phyloP scores from a whole-genome alignment of 2,888 invertebrate species.

The Diabrotica balteata region DNA sequence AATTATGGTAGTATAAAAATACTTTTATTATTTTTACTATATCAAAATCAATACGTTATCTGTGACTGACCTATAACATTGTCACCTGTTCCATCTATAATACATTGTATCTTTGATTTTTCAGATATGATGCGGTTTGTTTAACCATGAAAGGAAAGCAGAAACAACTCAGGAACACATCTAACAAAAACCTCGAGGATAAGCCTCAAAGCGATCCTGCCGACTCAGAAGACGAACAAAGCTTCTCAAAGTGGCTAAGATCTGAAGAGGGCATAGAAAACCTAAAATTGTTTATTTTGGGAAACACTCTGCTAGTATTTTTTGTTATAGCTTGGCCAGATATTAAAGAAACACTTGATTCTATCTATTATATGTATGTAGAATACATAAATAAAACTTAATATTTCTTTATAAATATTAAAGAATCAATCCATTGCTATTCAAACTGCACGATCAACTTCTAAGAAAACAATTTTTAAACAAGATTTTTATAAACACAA shows the following conservation, averaged over 20 bases:
- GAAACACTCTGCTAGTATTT: constrained; percentile 76
- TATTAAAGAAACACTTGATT: constrained; percentile 67
- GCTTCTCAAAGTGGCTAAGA: constrained; percentile 57
- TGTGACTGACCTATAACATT: too few relatives aligned
- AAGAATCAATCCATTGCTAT: not conserved
- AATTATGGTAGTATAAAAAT: too few relatives aligned
- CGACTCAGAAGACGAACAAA: constrained; percentile 52
- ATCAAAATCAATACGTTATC: too few relatives aligned
- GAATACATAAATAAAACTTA: constrained; percentile 30
- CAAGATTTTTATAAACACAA: not conserved
- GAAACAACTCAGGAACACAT: not conserved
- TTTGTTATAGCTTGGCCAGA: constrained; percentile 78
- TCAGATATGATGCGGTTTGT: not conserved
- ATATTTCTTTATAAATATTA: too few relatives aligned
- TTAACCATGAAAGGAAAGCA: constrained; percentile 10
- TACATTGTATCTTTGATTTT: not conserved
- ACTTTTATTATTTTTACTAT: too few relatives aligned
- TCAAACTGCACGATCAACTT: not conserved
- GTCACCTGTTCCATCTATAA: too few relatives aligned
- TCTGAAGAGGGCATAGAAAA: constrained; percentile 74
- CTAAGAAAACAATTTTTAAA: too few relatives aligned
- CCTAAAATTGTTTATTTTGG: constrained; percentile 82
- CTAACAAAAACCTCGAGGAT: constrained; percentile 3
- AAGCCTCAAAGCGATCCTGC: constrained; percentile 6
- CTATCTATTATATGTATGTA: constrained; percentile 56